Base-by-base conservation (phyloP, 2,888 invertebrate genomes). In the Megalurothrips usitatus region DNA sequence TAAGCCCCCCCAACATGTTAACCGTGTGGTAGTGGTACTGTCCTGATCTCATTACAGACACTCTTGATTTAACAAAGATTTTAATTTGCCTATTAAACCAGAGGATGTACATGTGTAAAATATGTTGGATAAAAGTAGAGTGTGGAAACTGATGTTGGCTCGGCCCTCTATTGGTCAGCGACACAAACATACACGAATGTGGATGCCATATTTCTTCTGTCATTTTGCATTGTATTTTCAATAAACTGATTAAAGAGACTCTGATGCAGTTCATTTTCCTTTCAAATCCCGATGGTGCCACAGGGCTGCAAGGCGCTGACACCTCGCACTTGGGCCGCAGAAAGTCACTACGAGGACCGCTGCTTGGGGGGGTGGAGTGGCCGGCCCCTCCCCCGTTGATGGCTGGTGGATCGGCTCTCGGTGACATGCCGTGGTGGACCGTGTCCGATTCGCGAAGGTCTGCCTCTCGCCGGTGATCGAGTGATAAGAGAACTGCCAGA, bases 191-290 rank as follows among this genome's bases (percentile, higher is more conserved):
- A 75, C 68, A 23, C 68, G 10, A 75, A 23, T 75, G 68, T 75
- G 68, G 68, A 75, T 75, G 68, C 68, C 68, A 75, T 75, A 75
- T 75, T 75, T 75, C 23, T 19, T 58, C 26, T 75, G 68, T 75
- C 68, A 75, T 75, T 75, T 75, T 75, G 68, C 68, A 75, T 75
- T 23, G 68, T 75, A 75, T 75, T 75, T 75, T 75, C 68, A 75
- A 75, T 75, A 75, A 75, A 75, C 23, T 75, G 68, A 75, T 75
- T 26, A 75, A 75, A 26, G 68, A 75, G 26, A 75, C 26, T 23
- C 26, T 4, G 4, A 23, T 17, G 17, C 12, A 8, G 1, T 52
- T 12, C 17, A 17, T 52, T 52, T 52, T 52, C 52, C 17, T 52
- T 52, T 52, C 14, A 52, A 52, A 8, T n/a, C n/a, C n/a, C n/a